Evolutionary conservation across 2,888 invertebrate species (phyloP).

Genomic region (Andrena camellia): DNA sequence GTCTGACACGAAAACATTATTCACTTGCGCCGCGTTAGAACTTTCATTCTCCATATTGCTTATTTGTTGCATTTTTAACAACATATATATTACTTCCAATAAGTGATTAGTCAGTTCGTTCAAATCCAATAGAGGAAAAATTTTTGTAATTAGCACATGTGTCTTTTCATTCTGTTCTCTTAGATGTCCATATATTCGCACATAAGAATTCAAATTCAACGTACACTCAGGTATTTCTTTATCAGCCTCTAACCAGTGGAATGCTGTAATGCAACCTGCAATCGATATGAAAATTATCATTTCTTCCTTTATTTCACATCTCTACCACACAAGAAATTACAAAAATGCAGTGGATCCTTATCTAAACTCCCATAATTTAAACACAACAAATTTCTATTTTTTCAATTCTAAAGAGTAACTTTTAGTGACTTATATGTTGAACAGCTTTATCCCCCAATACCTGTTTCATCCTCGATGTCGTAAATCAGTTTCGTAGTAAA

Average conservation of each 20-base stretch:
- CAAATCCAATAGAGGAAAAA: constrained; percentile 87
- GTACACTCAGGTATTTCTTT: constrained; percentile 81
- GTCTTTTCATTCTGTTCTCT: constrained; percentile 88
- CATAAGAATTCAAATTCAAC: constrained; percentile 85
- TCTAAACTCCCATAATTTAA: background rate
- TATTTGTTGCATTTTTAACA: constrained; percentile 86
- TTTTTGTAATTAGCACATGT: constrained; percentile 88
- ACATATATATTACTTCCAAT: constrained; percentile 88
- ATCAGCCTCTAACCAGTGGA: constrained; percentile 81
- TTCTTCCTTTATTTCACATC: background rate
- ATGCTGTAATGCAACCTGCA: constrained; percentile 74
- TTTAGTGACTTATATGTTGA: no score
- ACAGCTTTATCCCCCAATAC: constrained; percentile 72
- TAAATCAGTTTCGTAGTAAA: constrained; percentile 89
- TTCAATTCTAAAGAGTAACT: no score
- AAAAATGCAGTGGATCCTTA: background rate
- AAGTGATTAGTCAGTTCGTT: constrained; percentile 90
- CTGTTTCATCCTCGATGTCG: constrained; percentile 88
- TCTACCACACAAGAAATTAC: background rate
- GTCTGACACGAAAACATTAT: background rate
- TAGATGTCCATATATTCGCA: constrained; percentile 88
- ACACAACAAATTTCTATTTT: background rate
- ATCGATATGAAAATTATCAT: background rate
- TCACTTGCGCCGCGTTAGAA: no score
- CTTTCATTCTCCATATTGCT: constrained; percentile 48